Conservation (phyloP, 2,113 vertebrate species). For the Scomber scombrus region DNA sequence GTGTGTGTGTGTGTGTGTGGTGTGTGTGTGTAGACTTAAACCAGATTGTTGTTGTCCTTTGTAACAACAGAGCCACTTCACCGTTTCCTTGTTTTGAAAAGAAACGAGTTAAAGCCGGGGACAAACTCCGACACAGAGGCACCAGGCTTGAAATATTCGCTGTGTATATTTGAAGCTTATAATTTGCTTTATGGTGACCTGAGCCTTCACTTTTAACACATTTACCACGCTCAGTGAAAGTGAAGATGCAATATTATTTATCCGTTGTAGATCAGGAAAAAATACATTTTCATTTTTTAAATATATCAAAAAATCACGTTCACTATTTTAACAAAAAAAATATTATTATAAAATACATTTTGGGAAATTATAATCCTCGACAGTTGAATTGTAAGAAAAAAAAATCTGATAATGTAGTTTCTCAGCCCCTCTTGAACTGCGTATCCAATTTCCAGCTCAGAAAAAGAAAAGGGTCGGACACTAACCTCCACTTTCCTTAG, state of each 20-base stretch:
- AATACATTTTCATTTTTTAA: not conserved
- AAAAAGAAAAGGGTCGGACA: constrained; percentile 38
- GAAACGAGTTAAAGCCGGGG: constrained; percentile 39
- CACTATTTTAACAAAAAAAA: too few species aligned
- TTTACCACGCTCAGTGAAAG: not conserved
- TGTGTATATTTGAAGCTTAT: not conserved
- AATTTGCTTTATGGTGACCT: constrained; percentile 11
- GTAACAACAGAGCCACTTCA: constrained; percentile 76
- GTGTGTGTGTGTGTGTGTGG: constrained; percentile 13
- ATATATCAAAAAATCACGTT: not conserved
- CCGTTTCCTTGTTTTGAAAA: constrained; percentile 67
- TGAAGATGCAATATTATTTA: not conserved
- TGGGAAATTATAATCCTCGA: not conserved
- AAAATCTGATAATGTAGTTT: not conserved
- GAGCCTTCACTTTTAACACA: not conserved
- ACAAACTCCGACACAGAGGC: constrained; percentile 38
- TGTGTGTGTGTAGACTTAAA: constrained; percentile 55
- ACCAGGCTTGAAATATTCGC: constrained; percentile 8
- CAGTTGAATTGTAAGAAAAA: not conserved
- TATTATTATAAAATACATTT: not conserved
- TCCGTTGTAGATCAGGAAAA: not conserved
- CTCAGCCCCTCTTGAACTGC: constrained; percentile 47
- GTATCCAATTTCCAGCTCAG: constrained; percentile 49
- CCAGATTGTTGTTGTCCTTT: constrained; percentile 74
- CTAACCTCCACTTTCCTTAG: constrained; percentile 41